Evolutionary conservation across 2,797 vertebrate species (phyloP).

Genomic region (Sorex maritimensis): DNA sequence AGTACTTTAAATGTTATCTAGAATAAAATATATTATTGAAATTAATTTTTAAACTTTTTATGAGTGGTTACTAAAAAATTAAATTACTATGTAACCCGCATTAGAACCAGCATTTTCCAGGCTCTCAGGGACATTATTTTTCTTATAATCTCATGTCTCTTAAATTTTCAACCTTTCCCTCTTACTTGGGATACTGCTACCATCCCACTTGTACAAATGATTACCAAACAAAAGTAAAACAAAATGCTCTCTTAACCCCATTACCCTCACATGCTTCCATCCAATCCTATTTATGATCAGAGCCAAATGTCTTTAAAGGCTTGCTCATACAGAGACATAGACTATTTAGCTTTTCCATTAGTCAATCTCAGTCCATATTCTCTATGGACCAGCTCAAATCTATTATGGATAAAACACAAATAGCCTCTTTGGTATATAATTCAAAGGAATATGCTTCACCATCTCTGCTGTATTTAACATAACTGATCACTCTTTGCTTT

Average conservation of each 20-base stretch:
- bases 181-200: neutral
- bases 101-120: neutral
- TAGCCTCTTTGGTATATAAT: neutral
- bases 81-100: neutral
- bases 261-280: neutral
- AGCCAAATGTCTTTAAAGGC: neutral
- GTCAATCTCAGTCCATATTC: neutral
- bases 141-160: constrained; percentile 27
- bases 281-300: neutral
- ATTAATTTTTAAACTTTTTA: constrained; percentile 13
- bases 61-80: constrained; percentile 20
- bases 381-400: neutral
- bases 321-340: neutral
- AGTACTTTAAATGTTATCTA: neutral
- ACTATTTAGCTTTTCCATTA: neutral
- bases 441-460: neutral
- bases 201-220: neutral
- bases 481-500: neutral
- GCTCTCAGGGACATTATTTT: neutral
- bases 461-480: neutral
- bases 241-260: neutral
- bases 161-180: neutral
- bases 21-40: neutral
- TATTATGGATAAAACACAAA: neutral
- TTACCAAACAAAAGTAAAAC: constrained; percentile 21